phyloP scores from a whole-genome alignment of 2,888 invertebrate genomes.

The Archips crataeganus region DNA sequence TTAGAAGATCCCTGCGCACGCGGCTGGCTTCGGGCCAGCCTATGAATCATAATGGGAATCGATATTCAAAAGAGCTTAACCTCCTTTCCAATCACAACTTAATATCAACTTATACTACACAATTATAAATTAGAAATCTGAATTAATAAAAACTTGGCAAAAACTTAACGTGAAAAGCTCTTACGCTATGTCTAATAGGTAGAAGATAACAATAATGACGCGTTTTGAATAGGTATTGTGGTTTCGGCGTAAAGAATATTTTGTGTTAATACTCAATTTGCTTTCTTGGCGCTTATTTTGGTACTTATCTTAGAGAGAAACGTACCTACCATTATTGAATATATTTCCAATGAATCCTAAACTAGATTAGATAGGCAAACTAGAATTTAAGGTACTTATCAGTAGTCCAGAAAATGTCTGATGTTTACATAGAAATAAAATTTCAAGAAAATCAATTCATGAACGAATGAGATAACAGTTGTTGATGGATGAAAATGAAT shows the following conservation, averaged over 20 bases:
- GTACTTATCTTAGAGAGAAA: not conserved
- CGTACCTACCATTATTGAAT: not conserved
- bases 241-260: no score
- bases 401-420: no score
- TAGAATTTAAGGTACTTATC: no score
- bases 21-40: not conserved
- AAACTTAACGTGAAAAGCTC: not conserved
- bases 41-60: constrained; percentile 2
- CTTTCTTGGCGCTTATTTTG: no score
- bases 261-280: no score
- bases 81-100: not conserved
- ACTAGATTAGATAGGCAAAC: no score
- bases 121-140: not conserved
- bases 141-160: not conserved
- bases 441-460: no score
- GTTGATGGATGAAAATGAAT: no score
- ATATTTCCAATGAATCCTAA: constrained; percentile 2
- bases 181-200: not conserved
- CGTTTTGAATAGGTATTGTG: no score
- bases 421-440: no score
- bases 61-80: not conserved
- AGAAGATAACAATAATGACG: not conserved
- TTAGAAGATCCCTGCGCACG: not conserved
- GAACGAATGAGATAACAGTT: no score
- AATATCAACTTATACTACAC: not conserved